Evolutionary conservation across 1,140 invertebrate species (phyloP).

Genomic region (Eupeodes corollae): DNA sequence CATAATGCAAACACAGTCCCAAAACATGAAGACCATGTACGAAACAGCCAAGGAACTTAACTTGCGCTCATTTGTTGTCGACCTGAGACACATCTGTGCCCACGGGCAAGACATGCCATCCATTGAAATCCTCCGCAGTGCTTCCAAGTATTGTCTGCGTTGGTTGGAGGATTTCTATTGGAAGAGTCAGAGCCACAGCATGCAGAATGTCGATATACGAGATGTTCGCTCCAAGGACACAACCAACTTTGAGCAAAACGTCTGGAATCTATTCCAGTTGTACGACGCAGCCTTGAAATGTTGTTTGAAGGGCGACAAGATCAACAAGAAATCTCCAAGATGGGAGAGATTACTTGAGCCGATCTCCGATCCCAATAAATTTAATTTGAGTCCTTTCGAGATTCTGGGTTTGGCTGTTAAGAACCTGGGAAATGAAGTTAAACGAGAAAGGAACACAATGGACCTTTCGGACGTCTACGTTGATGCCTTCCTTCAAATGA

Average conservation of each 20-base stretch:
- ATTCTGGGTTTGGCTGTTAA: slow-evolving; percentile 8
- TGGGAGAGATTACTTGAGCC: not conserved
- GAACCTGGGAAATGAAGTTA: slow-evolving; percentile 13
- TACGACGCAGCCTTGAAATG: slow-evolving; percentile 26
- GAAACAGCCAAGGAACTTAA: slow-evolving; percentile 24
- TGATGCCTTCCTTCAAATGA: slow-evolving; percentile 17
- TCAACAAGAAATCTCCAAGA: not conserved
- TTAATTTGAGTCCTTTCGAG: slow-evolving; percentile 1
- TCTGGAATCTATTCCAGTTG: slow-evolving; percentile 14
- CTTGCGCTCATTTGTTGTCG: slow-evolving; percentile 28
- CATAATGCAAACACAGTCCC: slow-evolving; percentile 19
- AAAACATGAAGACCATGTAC: slow-evolving; percentile 31
- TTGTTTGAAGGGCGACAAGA: slow-evolving; percentile 17
- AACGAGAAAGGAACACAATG: slow-evolving; percentile 14
- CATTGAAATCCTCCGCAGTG: slow-evolving; percentile 14
- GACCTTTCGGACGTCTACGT: slow-evolving; percentile 20
- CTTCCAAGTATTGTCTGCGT: slow-evolving; percentile 19
- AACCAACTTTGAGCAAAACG: slow-evolving; percentile 15
- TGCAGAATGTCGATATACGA: slow-evolving; percentile 18
- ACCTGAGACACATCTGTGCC: slow-evolving; percentile 29
- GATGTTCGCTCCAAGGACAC: slow-evolving; percentile 20
- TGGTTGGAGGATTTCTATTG: slow-evolving; percentile 31
- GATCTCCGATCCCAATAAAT: not conserved
- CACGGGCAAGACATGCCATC: slow-evolving; percentile 30
- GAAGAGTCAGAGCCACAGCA: slow-evolving; percentile 14